Conservation (phyloP, 2,888 invertebrate species). For the Acronicta psi region DNA sequence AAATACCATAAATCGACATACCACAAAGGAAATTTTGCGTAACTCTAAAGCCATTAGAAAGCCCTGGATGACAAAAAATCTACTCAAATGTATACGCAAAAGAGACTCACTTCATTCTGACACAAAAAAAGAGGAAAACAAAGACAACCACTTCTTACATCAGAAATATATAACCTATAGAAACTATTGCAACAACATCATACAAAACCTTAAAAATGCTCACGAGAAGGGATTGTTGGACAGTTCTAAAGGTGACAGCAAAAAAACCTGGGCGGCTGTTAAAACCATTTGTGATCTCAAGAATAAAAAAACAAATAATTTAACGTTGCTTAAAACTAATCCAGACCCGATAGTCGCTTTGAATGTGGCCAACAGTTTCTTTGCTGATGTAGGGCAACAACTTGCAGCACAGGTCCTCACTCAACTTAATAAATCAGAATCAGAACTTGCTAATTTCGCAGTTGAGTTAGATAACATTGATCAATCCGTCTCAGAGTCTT, state of each 20-base stretch:
- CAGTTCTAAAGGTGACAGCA: constrained; percentile 4
- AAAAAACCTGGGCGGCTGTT: constrained; percentile 12
- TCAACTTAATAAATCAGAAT: no score
- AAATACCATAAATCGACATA: neutral
- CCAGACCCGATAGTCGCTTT: neutral
- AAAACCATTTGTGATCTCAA: constrained; percentile 8
- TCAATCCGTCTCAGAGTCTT: neutral
- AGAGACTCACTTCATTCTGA: constrained; percentile 6
- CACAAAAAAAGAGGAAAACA: neutral
- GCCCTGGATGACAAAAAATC: neutral
- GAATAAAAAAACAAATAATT: neutral
- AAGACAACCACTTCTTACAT: constrained; percentile 1
- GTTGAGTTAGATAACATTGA: neutral
- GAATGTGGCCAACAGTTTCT: neutral
- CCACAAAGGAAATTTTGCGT: neutral
- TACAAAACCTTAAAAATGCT: constrained; percentile 7
- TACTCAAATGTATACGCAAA: neutral
- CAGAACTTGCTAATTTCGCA: no score
- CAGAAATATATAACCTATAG: constrained; percentile 14
- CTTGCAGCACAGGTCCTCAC: neutral
- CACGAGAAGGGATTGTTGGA: neutral
- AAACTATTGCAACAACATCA: constrained; percentile 8
- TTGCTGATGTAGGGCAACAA: constrained; percentile 6
- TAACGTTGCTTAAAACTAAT: neutral
- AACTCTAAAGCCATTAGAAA: no score